phyloP scores from a whole-genome alignment of 2,888 invertebrate genomes.

The Oxytorus armatus region DNA sequence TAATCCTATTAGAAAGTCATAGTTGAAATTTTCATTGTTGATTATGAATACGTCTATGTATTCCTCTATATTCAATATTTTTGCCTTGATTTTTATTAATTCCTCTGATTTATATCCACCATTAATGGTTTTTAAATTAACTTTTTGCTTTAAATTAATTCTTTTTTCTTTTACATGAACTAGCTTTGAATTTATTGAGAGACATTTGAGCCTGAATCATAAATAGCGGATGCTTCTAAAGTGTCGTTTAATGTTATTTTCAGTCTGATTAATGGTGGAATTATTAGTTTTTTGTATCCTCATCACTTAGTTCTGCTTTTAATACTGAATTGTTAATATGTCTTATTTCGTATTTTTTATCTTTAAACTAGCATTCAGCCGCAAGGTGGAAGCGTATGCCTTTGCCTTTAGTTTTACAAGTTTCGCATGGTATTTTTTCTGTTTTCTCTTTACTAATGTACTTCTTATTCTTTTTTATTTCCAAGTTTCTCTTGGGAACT shows the following conservation, averaged over 20 bases:
- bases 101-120: constrained; percentile 66
- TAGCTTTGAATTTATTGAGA: constrained; percentile 67
- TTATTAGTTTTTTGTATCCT: constrained; percentile 66
- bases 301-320: background rate
- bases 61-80: constrained; percentile 52
- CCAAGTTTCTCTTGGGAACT: background rate
- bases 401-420: constrained; percentile 58
- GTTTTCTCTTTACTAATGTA: constrained; percentile 14
- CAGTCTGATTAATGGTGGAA: constrained; percentile 69
- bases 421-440: constrained; percentile 56
- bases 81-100: constrained; percentile 65
- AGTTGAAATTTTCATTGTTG: no score
- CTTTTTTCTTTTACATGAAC: constrained; percentile 56
- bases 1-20: no score
- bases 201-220: constrained; percentile 68
- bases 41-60: no score
- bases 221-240: constrained; percentile 55
- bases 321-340: constrained; percentile 60
- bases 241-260: constrained; percentile 66
- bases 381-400: constrained; percentile 63
- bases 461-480: constrained; percentile 10
- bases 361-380: constrained; percentile 62
- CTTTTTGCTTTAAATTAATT: constrained; percentile 52
- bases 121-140: constrained; percentile 68
- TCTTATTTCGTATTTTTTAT: constrained; percentile 49